Conservation (phyloP, 2,113 vertebrate species). For the Penelope pileata region DNA sequence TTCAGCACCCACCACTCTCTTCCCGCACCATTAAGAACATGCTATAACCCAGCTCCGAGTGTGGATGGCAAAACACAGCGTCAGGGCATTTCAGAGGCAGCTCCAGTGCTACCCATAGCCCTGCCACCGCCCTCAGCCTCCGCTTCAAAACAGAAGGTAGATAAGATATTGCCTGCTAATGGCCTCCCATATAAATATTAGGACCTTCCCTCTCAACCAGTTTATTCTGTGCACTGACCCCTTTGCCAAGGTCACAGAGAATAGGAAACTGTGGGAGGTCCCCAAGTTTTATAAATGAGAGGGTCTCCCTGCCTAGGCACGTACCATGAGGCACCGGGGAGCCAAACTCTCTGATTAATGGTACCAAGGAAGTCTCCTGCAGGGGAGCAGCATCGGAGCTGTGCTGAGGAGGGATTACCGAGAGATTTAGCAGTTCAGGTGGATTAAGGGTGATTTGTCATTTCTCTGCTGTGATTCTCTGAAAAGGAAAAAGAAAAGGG, state of each 20-base stretch:
- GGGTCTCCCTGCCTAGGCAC: not conserved
- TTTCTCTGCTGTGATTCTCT: not conserved
- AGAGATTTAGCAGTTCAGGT: slow-evolving; percentile 33
- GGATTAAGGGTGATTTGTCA: slow-evolving; percentile 40
- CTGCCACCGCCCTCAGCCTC: not conserved
- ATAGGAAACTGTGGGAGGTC: slow-evolving; percentile 49
- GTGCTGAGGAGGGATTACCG: not conserved
- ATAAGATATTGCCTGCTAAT: slow-evolving; percentile 27
- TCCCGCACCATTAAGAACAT: accelerated
- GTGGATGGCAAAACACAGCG: accelerated
- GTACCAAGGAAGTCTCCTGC: not conserved
- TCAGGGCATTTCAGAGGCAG: not conserved
- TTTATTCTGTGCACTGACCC: not conserved
- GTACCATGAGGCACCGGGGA: not conserved
- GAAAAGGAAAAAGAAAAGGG: not conserved
- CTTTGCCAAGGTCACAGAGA: not conserved
- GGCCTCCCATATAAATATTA: slow-evolving; percentile 34
- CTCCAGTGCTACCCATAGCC: not conserved
- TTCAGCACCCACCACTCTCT: not conserved
- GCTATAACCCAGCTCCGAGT: accelerated
- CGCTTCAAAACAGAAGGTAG: not conserved
- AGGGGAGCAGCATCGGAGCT: not conserved
- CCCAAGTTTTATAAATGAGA: not conserved
- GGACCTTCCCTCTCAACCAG: not conserved
- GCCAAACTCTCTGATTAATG: slow-evolving; percentile 14